phyloP scores from a whole-genome alignment of 2,888 invertebrate genomes.

The Venusia cambrica region DNA sequence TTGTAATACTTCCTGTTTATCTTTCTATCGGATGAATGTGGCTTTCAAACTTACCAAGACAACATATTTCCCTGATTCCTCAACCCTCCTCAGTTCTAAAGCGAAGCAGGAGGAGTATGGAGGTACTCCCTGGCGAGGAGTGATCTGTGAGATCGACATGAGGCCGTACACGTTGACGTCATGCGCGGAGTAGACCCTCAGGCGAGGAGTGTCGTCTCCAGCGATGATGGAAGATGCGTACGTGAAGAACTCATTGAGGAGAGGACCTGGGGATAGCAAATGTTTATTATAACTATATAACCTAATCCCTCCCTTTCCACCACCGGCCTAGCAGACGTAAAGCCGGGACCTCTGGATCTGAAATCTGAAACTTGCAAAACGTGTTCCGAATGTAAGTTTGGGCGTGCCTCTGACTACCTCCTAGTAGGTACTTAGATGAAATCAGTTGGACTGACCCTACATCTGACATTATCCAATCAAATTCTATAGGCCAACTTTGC shows the following conservation, averaged over 20 bases:
- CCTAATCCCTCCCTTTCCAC: too few species aligned
- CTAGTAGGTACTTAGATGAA: not conserved
- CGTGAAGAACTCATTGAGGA: conserved; percentile 37
- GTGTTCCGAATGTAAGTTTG: too few species aligned
- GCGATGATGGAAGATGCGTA: conserved; percentile 21
- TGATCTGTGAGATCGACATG: conserved; percentile 27
- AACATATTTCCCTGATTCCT: conserved; percentile 35
- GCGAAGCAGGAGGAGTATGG: conserved; percentile 31
- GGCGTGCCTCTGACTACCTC: too few species aligned
- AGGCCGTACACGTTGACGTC: conserved; percentile 38
- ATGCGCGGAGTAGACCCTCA: conserved; percentile 39
- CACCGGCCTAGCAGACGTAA: too few species aligned
- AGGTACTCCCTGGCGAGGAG: conserved; percentile 33
- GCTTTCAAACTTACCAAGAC: conserved; percentile 50
- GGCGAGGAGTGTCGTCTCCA: conserved; percentile 30
- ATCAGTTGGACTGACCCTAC: not conserved
- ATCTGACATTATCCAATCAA: not conserved
- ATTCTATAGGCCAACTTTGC: not conserved
- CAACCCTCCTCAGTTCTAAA: conserved; percentile 40
- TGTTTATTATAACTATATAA: too few species aligned
- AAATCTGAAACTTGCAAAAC: too few species aligned
- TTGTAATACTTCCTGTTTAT: too few species aligned
- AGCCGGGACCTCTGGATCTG: too few species aligned
- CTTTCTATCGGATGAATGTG: too few species aligned
- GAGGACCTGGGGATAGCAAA: conserved; percentile 29